Evolutionary conservation across 2,888 invertebrate species (phyloP).

Genomic region (Phaedon cochleariae): DNA sequence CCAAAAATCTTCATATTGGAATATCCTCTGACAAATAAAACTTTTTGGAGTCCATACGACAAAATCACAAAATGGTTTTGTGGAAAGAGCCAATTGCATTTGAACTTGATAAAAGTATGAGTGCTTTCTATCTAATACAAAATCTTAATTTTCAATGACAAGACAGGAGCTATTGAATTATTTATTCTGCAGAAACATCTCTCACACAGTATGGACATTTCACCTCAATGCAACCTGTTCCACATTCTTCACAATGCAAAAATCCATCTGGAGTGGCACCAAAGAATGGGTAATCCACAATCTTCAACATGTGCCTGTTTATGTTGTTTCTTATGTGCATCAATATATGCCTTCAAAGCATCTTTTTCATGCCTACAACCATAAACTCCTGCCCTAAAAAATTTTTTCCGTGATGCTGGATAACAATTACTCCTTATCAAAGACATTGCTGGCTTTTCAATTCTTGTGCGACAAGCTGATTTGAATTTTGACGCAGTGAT

Average conservation of each 20-base stretch:
- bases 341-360: not conserved
- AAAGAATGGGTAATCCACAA: constrained; percentile 7
- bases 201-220: constrained; percentile 25
- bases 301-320: not conserved
- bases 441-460: constrained; percentile 12
- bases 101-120: not conserved
- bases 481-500: constrained; percentile 7
- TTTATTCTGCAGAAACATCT: constrained; percentile 12
- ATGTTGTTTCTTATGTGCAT: not conserved
- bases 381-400: constrained; percentile 14
- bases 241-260: constrained; percentile 21
- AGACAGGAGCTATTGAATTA: not conserved
- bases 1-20: not conserved
- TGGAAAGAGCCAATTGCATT: not conserved
- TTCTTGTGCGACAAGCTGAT: not conserved
- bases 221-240: constrained; percentile 25
- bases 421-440: constrained; percentile 16
- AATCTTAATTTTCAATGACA: not conserved
- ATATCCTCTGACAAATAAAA: not conserved
- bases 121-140: not conserved
- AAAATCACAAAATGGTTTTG: not conserved
- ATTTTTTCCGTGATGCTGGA: not conserved
- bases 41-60: not conserved
- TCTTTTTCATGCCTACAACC: constrained; percentile 15
- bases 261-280: constrained; percentile 25